Conservation (phyloP, 1,140 invertebrate species). For the Coelopa frigida region DNA sequence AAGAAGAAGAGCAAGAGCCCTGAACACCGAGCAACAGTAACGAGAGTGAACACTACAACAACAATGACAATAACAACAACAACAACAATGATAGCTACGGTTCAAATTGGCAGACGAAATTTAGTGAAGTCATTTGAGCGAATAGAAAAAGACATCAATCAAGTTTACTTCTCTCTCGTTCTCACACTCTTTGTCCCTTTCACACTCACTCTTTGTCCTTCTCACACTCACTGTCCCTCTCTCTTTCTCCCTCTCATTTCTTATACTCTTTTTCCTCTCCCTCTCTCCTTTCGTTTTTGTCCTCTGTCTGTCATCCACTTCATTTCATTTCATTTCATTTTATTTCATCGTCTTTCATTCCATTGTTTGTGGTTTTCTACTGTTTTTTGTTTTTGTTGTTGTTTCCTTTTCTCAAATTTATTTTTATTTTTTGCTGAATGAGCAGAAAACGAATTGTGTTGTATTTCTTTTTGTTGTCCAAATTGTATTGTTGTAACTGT, state of each 20-base stretch:
- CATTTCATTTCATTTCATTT: conserved; percentile 1
- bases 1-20: conserved; percentile 4
- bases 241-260: conserved; percentile 2
- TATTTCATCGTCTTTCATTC: conserved; percentile 3
- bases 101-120: too few species aligned
- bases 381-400: not conserved
- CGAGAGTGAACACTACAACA: not conserved
- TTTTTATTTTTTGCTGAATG: not conserved
- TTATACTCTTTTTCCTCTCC: not conserved
- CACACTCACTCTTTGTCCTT: not conserved
- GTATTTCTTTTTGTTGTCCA: not conserved
- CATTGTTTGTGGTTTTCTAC: conserved; percentile 1
- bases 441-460: not conserved
- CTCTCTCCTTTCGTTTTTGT: not conserved
- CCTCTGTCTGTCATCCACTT: not conserved
- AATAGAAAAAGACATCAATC: too few species aligned
- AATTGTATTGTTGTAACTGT: not conserved
- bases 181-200: not conserved
- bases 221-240: not conserved
- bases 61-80: conserved; percentile 2
- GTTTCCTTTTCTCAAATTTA: not conserved
- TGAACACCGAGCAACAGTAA: not conserved
- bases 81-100: not conserved
- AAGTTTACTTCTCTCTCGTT: not conserved
- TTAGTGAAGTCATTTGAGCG: too few species aligned